A percentile compares a stretch with the other conserved stretches of the same genome.
These are phyloP conservation scores for Cyrtodaria siliqua DNA, from an alignment of 2,888 invertebrate genomes.

Conservation along the genomic window DNA sequence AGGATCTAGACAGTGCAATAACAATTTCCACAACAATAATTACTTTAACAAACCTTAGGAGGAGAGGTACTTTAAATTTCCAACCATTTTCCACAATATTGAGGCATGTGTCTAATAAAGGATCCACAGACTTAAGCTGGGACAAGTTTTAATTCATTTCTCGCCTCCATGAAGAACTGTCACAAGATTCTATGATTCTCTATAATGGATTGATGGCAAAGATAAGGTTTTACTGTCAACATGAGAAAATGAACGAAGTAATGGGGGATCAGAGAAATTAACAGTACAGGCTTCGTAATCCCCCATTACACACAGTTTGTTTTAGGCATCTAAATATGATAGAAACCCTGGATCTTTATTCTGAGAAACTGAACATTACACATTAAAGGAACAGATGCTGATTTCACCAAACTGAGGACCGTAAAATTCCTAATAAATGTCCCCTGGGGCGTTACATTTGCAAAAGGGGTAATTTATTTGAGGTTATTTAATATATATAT, in stretches of 20 bases:
- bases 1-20: slow-evolving; percentile 16
- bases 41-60: slow-evolving; percentile 56
- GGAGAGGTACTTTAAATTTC: slow-evolving; percentile 51
- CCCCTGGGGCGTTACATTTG: too few species aligned
- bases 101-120: slow-evolving; percentile 49
- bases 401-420: too few species aligned
- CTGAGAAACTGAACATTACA: too few species aligned
- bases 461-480: too few species aligned
- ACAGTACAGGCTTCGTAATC: slow-evolving; percentile 7
- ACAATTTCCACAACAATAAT: slow-evolving; percentile 47
- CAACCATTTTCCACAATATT: slow-evolving; percentile 56
- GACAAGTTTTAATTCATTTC: slow-evolving; percentile 59
- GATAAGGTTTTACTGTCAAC: slow-evolving; percentile 58
- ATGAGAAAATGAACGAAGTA: slow-evolving; percentile 36
- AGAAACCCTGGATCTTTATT: too few species aligned
- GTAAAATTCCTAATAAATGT: too few species aligned
- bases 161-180: slow-evolving; percentile 31
- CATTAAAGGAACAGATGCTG: too few species aligned
- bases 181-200: slow-evolving; percentile 37
- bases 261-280: slow-evolving; percentile 16
- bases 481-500: too few species aligned
- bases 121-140: slow-evolving; percentile 40
- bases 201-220: slow-evolving; percentile 48
- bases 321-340: too few species aligned
- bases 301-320: too few species aligned